Conservation (phyloP, 2,113 vertebrate species). For the Odocoileus virginianus region DNA sequence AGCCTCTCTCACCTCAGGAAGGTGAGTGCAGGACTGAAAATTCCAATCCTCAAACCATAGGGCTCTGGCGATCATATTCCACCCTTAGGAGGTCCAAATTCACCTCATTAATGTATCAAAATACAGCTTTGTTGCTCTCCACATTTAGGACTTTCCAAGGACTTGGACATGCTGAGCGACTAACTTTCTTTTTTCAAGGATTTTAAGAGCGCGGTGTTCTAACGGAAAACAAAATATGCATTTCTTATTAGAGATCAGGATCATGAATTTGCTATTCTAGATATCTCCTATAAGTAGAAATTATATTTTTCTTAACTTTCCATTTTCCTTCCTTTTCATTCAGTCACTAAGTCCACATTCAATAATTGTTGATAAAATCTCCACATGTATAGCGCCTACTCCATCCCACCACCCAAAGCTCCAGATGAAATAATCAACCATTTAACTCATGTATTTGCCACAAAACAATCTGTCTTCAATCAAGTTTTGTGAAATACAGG, state of each 20-base stretch:
- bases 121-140: background rate
- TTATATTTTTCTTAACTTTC: background rate
- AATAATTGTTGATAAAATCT: background rate
- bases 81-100: background rate
- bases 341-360: background rate
- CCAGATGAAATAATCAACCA: background rate
- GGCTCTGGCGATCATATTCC: background rate
- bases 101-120: background rate
- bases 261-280: background rate
- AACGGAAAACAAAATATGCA: background rate
- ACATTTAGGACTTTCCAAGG: background rate
- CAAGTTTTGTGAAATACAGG: background rate
- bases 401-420: accelerated
- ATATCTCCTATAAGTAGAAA: background rate
- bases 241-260: background rate
- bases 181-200: background rate
- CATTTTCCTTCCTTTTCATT: background rate
- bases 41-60: background rate
- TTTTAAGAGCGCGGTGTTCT: too few species aligned
- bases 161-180: background rate
- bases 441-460: background rate
- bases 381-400: accelerated
- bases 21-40: background rate
- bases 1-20: background rate
- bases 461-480: background rate